These are phyloP conservation scores for Phaonia tiefii DNA, from an alignment of 2,888 invertebrate species.

Conservation along the genomic window DNA sequence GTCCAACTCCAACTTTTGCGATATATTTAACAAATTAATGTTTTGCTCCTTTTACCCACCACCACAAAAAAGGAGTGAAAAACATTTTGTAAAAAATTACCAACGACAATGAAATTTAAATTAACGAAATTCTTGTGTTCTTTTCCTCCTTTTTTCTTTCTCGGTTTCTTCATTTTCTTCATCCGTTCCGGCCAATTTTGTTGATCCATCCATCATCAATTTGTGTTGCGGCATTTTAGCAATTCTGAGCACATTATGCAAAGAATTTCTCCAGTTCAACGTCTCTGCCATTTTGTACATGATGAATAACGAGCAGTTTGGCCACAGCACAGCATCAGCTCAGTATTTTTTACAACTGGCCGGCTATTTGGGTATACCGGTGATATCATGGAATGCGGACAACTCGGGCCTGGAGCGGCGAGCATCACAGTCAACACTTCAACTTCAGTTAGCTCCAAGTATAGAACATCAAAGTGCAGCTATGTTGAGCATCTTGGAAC, in stretches of 20 bases:
- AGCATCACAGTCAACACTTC: slow-evolving; percentile 93
- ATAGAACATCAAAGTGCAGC: slow-evolving; percentile 97
- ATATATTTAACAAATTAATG: slow-evolving; percentile 30
- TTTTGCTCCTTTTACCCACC: neutral
- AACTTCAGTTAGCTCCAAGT: slow-evolving; percentile 96
- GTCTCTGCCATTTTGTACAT: slow-evolving; percentile 96
- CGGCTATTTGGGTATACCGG: slow-evolving; percentile 96
- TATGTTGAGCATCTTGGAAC: slow-evolving; percentile 95
- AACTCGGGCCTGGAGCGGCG: slow-evolving; percentile 92
- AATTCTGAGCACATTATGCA: slow-evolving; percentile 92
- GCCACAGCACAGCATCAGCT: slow-evolving; percentile 94
- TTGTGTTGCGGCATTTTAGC: slow-evolving; percentile 82
- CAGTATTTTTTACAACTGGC: slow-evolving; percentile 96
- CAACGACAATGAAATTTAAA: slow-evolving; percentile 18
- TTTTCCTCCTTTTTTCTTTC: slow-evolving; percentile 16
- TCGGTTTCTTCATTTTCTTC: slow-evolving; percentile 33
- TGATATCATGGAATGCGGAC: slow-evolving; percentile 98
- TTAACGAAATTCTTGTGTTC: slow-evolving; percentile 3
- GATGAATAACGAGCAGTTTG: slow-evolving; percentile 97
- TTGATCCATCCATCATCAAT: neutral
- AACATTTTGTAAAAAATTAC: neutral
- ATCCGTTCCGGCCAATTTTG: neutral
- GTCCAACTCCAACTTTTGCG: slow-evolving; percentile 8
- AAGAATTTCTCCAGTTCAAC: slow-evolving; percentile 93
- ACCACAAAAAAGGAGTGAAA: no score